Base-by-base conservation (phyloP, 2,113 vertebrate genomes). In the Cyprinodon variegatus region DNA sequence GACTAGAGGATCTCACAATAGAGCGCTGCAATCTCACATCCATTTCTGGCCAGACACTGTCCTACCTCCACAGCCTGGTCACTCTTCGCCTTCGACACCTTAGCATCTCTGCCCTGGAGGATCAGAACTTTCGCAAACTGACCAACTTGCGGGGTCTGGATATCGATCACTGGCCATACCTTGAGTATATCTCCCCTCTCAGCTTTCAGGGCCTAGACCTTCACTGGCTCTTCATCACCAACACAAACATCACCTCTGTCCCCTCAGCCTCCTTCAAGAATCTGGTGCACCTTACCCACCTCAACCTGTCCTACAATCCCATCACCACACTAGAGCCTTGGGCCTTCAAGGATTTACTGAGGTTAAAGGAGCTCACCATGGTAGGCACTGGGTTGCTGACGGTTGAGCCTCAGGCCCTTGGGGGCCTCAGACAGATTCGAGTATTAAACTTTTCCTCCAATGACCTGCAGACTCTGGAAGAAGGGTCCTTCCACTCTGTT, bases 221-320 rank as follows among this genome's bases (percentile, higher is more conserved):
- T 86, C 96, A 94, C 72, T 97, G 95, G 7, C 95, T 99, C 48
- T 98, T 96, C 8, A 96, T 99, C 92, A 99, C 97, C 4, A 96
- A 97, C 93, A 96, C 96, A 88, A 99, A 99, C 92, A 95, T 99
- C 91, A 97, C 95, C 1, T 93, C 94, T 0, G 97, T 99, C 74
- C 98, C 98, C 0, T 94, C 96, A 0, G 91, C 95, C 6, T 97
- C 98, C 67, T 95, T 99, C 89, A 95, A 95, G 76, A 97, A 96
- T 89, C 91, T 97, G 90, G 94, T 90, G 12, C 95, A 99, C 82
- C 96, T 99, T 57, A 94, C 96, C 45, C 93, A 96, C 85, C 96
- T 99, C 66, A 97, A 99, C 88, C 91, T 99, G 53, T 99, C 98
- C 57, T 96, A 96, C 93, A 99, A 99, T 84, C 96, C 98, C 88